Base-by-base conservation (phyloP, 2,797 vertebrate species). In the Sparidentex hasta region DNA sequence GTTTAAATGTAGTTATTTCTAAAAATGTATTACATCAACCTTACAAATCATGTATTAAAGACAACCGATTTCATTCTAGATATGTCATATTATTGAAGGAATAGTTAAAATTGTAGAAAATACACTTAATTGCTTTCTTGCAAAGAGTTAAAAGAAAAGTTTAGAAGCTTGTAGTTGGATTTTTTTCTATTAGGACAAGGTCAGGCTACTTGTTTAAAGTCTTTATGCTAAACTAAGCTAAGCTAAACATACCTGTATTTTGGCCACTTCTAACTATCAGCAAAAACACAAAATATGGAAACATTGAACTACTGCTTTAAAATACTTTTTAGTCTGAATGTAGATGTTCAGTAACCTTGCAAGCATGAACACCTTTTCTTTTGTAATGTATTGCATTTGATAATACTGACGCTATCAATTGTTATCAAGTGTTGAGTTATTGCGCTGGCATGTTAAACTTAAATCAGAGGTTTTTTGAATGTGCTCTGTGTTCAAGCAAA, bases 391-490 rank as follows among this genome's bases (percentile, higher is more conserved):
- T 55, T 38, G 20, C 4, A 50, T 65, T n/a, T 50, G 43, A 8
- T 50, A 50, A 11, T 46, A 65, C 38, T 52, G 16, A 27, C 0
- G 7, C 4, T 67, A 38, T n/a, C 11, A 58, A 20, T 5, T 59
- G 38, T 12, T 67, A 38, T n/a, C 11, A 58, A 20, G 11, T 59
- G 38, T 12, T 72, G 52, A 67, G 55, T 79, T 55, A 12, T 66
- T 64, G 5, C 75, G 61, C 44, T 27, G 55, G 38, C 25, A 43
- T 71, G 7, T 61, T 68, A 57, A 43, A 21, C 41, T 41, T 38
- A 25, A 57, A 8, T 67, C 43, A 57, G 41, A 57, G 43, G 51
- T 87, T 64, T 81, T 85, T 86, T 68, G 83, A 74, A 58, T 70
- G 59, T 51, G 64, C 65, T 82, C 51, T n/a, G 12, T 20, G 55